Evolutionary conservation across 1,140 invertebrate genomes (phyloP).

Genomic region (Leucophenga varia): DNA sequence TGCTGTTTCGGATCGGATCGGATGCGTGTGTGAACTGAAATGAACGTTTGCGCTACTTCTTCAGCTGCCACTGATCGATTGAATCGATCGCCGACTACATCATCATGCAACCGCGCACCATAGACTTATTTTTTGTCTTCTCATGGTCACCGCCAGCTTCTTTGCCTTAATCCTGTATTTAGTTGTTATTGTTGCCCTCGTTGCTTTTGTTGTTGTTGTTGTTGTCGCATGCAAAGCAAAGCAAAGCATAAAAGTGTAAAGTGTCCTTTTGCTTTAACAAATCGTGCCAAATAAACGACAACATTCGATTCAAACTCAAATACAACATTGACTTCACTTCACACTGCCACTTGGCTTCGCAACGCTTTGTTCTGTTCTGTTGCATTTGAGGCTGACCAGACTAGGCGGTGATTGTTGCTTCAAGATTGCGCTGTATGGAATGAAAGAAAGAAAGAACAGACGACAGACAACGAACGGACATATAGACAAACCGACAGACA

Average conservation of each 20-base stretch:
- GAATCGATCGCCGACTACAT: conserved; percentile 42
- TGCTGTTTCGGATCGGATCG: not conserved
- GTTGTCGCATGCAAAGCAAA: not conserved
- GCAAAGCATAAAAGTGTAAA: not conserved
- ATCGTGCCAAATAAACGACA: conserved; percentile 51
- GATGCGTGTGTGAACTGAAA: not conserved
- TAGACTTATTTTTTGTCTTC: no score
- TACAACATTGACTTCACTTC: conserved; percentile 33
- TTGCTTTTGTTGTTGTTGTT: not conserved
- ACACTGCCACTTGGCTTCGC: conserved; percentile 12
- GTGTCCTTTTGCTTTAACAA: conserved; percentile 39
- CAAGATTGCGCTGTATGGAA: conserved; percentile 47
- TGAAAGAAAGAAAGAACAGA: not conserved
- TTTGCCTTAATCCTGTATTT: not conserved
- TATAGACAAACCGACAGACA: conserved; percentile 1
- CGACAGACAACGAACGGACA: conserved; percentile 8
- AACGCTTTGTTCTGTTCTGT: conserved; percentile 4
- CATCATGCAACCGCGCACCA: conserved; percentile 54
- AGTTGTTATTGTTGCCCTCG: not conserved
- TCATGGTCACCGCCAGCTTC: no score
- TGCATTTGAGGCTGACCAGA: conserved; percentile 2
- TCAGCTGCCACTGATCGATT: conserved; percentile 45
- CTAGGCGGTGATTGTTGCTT: conserved; percentile 47
- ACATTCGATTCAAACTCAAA: no score
- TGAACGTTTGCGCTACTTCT: conserved; percentile 13